Base-by-base conservation (phyloP, 2,888 invertebrate species). In the Rhagium mordax region DNA sequence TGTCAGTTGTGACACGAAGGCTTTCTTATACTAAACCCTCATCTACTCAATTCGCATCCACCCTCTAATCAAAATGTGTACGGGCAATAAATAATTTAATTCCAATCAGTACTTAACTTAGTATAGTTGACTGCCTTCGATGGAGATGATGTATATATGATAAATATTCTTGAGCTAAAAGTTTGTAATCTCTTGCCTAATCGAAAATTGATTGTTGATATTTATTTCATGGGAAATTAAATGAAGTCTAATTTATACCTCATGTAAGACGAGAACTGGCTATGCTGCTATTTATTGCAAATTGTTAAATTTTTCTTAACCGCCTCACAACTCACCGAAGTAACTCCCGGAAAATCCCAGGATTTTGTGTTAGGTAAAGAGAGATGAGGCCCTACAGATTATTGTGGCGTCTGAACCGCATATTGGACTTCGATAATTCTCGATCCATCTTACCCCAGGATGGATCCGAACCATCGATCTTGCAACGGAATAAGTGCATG, bases 1-100 rank as follows among this genome's bases (percentile, higher is more conserved):
- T 57, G 66, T 67, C 66, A 57, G 47, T 41, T 41, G 66, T 21
- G 55, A 57, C 24, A 15, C 8, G 20, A 67, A 41, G 41, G 47
- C 57, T 57, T 29, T 21, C 24, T 57, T 41, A 29, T 6, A 47
- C 20, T 47, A 48, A 41, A 48, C 57, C 57, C 57, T 57, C 57
- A 60, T 60, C 33, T 33, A 60, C 60, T 33, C 60, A n/a, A 16
- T 57, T 15, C 57, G 5, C 27, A 57, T 24, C 29, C 27, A 57
- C 27, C 27, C 16, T 51, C 51, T 51, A 51, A 51, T 51, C 51
- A 27, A 57, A 53, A 27, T 16, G 16, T 57, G 16, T 57, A 27
- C 27, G 4, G 16, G 16, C n/a, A 57, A 57, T 57, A 57, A 57
- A 29, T 57, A 57, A 57, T 29, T 57, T 57, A 29, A 57, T 57